A percentile compares a stretch with the other conserved stretches of the same genome.
Evolutionary conservation across 2,888 invertebrate genomes (phyloP).

Genomic region (Ophion costatus): DNA sequence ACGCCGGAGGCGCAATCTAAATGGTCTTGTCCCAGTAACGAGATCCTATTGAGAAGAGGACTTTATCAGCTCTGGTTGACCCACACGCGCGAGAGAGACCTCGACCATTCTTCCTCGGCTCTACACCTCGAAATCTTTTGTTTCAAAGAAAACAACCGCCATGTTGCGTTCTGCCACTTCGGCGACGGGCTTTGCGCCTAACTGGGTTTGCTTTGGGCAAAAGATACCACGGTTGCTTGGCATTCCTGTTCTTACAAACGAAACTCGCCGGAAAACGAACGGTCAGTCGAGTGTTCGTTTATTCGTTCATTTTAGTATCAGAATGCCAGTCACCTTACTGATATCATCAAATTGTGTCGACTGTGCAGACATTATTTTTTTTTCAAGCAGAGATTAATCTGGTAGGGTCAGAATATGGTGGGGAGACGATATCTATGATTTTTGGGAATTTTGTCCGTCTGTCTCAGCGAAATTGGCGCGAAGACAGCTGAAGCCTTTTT

Average conservation of each 20-base stretch:
- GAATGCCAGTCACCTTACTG: background rate
- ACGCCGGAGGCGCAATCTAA: constrained; percentile 47
- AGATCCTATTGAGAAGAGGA: constrained; percentile 54
- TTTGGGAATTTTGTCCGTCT: background rate
- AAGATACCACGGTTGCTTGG: background rate
- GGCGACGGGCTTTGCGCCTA: constrained; percentile 2
- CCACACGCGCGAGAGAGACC: background rate
- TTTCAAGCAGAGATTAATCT: background rate
- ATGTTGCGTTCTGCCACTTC: background rate
- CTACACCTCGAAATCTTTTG: constrained; percentile 18
- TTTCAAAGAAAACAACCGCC: background rate
- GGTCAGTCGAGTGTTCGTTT: background rate
- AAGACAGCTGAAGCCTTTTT: background rate
- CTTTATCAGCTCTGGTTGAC: constrained; percentile 38
- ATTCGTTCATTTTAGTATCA: background rate
- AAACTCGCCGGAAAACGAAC: background rate
- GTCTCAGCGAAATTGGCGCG: no score
- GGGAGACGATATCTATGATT: background rate
- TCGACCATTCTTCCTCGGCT: background rate
- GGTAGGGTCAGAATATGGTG: background rate
- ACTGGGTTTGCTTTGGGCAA: background rate
- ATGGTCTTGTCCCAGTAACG: constrained; percentile 57
- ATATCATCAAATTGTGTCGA: background rate
- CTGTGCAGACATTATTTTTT: background rate
- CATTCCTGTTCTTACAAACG: background rate